phyloP scores from a whole-genome alignment of 2,113 vertebrate genomes.

The Hyla sarda region DNA sequence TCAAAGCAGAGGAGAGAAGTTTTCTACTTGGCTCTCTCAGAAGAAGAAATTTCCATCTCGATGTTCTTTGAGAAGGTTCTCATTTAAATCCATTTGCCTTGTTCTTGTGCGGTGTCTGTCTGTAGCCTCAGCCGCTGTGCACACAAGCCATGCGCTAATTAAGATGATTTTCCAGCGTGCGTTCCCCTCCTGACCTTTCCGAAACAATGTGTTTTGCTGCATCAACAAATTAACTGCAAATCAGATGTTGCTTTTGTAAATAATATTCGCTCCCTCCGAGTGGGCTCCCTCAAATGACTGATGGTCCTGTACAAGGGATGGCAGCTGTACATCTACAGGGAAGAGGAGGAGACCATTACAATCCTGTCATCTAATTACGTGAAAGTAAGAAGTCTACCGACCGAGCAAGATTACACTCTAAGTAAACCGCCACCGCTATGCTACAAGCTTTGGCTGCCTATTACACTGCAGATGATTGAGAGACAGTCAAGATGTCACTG shows the following conservation, averaged over 20 bases:
- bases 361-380: neutral
- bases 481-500: conserved; percentile 10
- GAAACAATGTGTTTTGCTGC: conserved; percentile 78
- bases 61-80: conserved; percentile 63
- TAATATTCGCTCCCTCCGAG: conserved; percentile 39
- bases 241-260: conserved; percentile 68
- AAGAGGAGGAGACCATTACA: conserved; percentile 5
- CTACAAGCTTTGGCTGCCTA: no score
- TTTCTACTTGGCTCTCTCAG: conserved; percentile 11
- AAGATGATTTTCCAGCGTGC: conserved; percentile 72
- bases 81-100: conserved; percentile 64
- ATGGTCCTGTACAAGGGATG: conserved; percentile 15
- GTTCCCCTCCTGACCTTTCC: conserved; percentile 78
- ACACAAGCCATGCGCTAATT: conserved; percentile 71
- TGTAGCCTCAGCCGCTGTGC: conserved; percentile 51
- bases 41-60: conserved; percentile 10
- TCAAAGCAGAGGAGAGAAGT: neutral
- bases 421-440: neutral
- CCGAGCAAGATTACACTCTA: neutral
- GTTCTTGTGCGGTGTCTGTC: neutral
- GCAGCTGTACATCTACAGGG: conserved; percentile 36
- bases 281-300: neutral
- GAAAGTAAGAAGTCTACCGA: neutral
- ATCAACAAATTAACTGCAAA: conserved; percentile 83
- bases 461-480: neutral